Base-by-base conservation (phyloP, 2,797 vertebrate genomes). In the Crax fasciolata region DNA sequence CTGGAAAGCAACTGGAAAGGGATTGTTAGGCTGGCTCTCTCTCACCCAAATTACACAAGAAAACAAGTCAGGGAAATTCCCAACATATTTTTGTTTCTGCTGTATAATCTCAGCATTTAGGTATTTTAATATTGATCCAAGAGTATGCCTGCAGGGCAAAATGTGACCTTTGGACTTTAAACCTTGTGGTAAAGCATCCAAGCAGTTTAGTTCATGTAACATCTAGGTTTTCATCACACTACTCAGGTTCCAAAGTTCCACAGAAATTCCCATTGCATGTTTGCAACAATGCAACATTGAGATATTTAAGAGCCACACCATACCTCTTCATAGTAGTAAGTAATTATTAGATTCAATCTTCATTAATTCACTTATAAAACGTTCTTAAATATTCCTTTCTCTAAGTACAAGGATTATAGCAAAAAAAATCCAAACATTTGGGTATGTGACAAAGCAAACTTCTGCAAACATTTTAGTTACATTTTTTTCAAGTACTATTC, bases 31-130 rank as follows among this genome's bases (percentile, higher is more conserved):
- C 66, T 38, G 30, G 7, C 43, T 87, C 18, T 43, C 9, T 83
- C 49, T 76, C 41, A 89, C 57, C 20, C 66, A 84, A 94, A 84
- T 72, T 68, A 84, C 58, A 81, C 84, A 83, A 72, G 66, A 75
- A 95, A 95, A 86, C 30, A 90, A 94, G 58, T 83, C 57, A 71
- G 67, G 71, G 58, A 93, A 94, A 94, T 88, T 88, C 76, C 58
- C 70, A 84, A 74, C 51, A 41, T 93, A 76, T 44, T 93, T 96
- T 80, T 89, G 28, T 71, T 83, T 76, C 85, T 87, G 23, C 39
- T 84, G 32, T 68, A 66, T 78, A 88, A 88, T 63, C 38, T 90
- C 83, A 90, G 44, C 48, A 62, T 88, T 90, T 75, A 86, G 73
- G 83, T 88, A 90, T 88, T 93, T 95, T 71, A 91, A 71, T 74